phyloP scores from a whole-genome alignment of 92 coral and sea anemone species.

The Phenganax marumi region DNA sequence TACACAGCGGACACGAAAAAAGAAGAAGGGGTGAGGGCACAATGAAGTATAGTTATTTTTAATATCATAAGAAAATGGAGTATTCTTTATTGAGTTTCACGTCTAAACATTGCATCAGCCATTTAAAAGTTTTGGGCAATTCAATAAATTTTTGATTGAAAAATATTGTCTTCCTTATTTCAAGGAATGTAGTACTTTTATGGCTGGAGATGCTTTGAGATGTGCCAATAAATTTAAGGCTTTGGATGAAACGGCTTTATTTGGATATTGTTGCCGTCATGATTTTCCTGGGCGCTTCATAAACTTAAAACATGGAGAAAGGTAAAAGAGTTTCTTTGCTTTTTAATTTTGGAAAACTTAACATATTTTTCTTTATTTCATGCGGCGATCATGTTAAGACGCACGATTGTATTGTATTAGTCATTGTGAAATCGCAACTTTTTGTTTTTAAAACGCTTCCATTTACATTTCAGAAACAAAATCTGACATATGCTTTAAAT shows the following conservation, averaged over 20 bases:
- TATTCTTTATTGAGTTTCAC: too few species aligned
- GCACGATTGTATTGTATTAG: background rate
- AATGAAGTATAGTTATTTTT: too few species aligned
- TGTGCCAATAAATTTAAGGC: background rate
- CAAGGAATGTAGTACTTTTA: background rate
- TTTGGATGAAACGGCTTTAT: background rate
- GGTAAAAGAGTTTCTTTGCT: background rate
- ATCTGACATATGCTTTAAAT: background rate
- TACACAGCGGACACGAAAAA: background rate
- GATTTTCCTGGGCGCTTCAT: background rate
- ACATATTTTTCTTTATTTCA: background rate
- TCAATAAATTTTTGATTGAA: background rate
- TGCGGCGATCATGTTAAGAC: background rate
- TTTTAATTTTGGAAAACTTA: background rate
- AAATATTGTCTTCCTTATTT: background rate
- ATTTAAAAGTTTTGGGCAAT: background rate
- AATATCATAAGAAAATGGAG: too few species aligned
- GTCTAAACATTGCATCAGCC: too few species aligned
- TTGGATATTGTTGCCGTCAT: constrained; percentile 1
- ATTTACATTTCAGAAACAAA: background rate
- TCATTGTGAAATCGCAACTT: background rate
- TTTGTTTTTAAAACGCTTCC: background rate
- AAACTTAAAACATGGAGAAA: background rate
- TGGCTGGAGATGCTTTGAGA: constrained; percentile 11
- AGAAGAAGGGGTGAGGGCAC: background rate